Conservation (phyloP, 2,797 vertebrate genomes). For the Momotus momota region DNA sequence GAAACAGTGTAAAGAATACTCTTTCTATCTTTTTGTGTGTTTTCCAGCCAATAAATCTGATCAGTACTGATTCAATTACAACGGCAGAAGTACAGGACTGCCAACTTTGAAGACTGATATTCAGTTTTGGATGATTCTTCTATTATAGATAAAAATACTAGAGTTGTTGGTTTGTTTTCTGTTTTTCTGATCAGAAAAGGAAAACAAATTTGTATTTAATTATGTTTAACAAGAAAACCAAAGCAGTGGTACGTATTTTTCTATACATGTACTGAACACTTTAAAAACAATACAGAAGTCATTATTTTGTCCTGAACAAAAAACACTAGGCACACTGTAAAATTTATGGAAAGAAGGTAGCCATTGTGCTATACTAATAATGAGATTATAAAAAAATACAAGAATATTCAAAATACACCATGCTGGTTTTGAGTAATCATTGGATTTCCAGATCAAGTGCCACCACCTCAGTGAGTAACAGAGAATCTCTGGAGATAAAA, state of each 20-base stretch:
- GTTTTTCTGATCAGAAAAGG: neutral
- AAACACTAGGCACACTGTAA: accelerated
- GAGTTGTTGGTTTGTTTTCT: no score
- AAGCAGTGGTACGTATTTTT: neutral
- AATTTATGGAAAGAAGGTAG: neutral
- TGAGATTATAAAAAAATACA: neutral
- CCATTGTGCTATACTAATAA: neutral
- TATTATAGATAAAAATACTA: neutral
- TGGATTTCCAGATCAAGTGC: neutral
- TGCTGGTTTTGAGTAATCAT: neutral
- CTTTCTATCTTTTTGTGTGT: neutral
- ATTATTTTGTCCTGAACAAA: neutral
- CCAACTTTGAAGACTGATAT: neutral
- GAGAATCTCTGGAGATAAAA: neutral
- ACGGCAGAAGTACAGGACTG: neutral
- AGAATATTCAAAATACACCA: neutral
- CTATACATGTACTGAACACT: neutral
- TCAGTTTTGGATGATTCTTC: neutral
- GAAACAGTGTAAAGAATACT: neutral
- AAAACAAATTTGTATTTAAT: neutral
- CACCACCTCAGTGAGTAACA: neutral
- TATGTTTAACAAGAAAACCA: neutral
- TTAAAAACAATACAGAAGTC: neutral
- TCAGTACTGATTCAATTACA: neutral
- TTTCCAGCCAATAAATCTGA: neutral